Evolutionary conservation across 2,888 invertebrate species (phyloP).

Genomic region (Conchocele bisecta): DNA sequence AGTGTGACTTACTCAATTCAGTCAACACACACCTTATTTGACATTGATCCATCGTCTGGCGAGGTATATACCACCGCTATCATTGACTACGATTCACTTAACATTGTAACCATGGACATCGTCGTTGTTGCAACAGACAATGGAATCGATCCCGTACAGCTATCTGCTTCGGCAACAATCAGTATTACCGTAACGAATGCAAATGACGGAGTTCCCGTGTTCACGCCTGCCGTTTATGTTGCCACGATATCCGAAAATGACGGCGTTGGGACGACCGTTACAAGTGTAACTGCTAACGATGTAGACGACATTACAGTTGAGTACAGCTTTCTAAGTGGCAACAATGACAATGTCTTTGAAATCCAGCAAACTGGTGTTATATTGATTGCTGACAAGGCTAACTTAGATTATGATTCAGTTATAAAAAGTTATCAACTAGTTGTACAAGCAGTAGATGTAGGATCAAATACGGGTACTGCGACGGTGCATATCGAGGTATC

Average conservation of each 20-base stretch:
- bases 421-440: conserved; percentile 88
- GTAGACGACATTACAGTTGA: conserved; percentile 58
- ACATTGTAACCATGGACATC: conserved; percentile 34
- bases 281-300: conserved; percentile 67
- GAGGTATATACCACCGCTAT: conserved; percentile 41
- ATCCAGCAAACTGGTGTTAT: conserved; percentile 59
- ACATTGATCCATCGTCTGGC: conserved; percentile 59
- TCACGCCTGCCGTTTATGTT: conserved; percentile 66
- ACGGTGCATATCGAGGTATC: conserved; percentile 60
- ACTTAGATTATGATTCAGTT: conserved; percentile 72
- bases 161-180: conserved; percentile 61
- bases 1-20: conserved; percentile 56
- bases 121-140: conserved; percentile 59
- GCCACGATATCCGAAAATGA: conserved; percentile 62
- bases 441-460: conserved; percentile 87
- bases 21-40: conserved; percentile 49
- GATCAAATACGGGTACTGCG: conserved; percentile 50
- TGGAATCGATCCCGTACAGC: conserved; percentile 36
- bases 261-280: conserved; percentile 45
- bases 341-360: conserved; percentile 58
- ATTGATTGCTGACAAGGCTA: conserved; percentile 53
- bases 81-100: conserved; percentile 56
- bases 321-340: conserved; percentile 65
- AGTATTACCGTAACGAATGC: conserved; percentile 69
- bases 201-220: conserved; percentile 74